phyloP scores from a whole-genome alignment of 2,113 vertebrate species.

The Heterotis niloticus region DNA sequence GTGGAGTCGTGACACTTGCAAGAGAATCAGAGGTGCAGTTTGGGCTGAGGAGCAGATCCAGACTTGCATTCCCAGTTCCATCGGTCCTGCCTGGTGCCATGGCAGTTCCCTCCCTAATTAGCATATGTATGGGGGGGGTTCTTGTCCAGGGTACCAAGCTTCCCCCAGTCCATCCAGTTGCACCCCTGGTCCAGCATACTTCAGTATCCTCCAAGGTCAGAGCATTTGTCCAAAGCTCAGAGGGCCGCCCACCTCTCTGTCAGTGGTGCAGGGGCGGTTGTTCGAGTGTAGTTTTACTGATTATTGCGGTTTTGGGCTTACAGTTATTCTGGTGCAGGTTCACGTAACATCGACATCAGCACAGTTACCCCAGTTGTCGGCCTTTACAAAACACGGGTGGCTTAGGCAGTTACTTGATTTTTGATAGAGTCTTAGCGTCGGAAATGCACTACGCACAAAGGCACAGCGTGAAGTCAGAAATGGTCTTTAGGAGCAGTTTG shows the following conservation, averaged over 20 bases:
- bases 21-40: background rate
- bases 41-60: background rate
- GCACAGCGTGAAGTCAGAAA: background rate
- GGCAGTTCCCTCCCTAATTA: constrained; percentile 9
- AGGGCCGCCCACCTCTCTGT: background rate
- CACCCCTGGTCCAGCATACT: background rate
- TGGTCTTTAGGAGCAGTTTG: background rate
- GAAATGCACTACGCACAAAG: no score
- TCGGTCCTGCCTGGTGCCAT: no score
- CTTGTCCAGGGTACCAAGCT: background rate
- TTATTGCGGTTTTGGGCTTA: no score
- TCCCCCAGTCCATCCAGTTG: no score
- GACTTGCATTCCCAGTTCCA: background rate
- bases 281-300: no score
- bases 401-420: no score
- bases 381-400: background rate
- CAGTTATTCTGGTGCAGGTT: no score
- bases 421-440: no score
- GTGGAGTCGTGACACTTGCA: constrained; percentile 1
- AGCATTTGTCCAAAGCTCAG: background rate
- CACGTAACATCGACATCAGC: no score
- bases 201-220: background rate
- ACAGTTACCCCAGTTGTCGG: no score
- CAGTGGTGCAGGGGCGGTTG: background rate
- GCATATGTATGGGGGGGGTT: background rate